These are phyloP conservation scores for Tuta absoluta DNA, from an alignment of 2,888 invertebrate genomes.

Conservation along the genomic window DNA sequence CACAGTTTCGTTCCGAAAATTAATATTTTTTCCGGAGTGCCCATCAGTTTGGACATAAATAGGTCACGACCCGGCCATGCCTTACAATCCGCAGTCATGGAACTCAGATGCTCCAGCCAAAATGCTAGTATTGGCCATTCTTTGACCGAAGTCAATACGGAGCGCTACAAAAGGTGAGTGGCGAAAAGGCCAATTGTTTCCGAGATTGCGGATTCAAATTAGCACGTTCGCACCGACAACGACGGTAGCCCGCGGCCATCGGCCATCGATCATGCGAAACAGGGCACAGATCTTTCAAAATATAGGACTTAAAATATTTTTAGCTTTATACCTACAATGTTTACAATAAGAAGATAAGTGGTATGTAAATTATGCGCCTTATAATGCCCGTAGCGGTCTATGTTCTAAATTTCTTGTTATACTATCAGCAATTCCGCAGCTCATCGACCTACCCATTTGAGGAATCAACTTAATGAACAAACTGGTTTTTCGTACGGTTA, in stretches of 20 bases:
- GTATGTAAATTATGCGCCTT: too few species aligned
- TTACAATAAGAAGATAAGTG: too few species aligned
- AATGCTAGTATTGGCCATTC: not conserved
- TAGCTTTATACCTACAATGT: not conserved
- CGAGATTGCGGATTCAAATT: slow-evolving; percentile 27
- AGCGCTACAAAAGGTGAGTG: not conserved
- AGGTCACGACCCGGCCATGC: not conserved
- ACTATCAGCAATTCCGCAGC: too few species aligned
- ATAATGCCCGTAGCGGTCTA: too few species aligned
- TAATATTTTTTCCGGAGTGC: not conserved
- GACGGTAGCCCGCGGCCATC: slow-evolving; percentile 23
- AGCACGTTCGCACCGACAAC: slow-evolving; percentile 21
- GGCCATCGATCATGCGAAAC: slow-evolving; percentile 27
- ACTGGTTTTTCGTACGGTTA: too few species aligned
- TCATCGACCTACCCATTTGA: too few species aligned
- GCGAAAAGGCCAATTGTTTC: slow-evolving; percentile 19
- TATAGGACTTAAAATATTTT: too few species aligned
- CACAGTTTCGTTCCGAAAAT: too few species aligned
- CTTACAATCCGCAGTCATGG: not conserved
- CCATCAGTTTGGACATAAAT: not conserved
- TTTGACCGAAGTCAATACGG: not conserved
- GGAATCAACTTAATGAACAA: too few species aligned
- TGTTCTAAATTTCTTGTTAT: not conserved
- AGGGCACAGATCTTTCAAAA: slow-evolving; percentile 17
- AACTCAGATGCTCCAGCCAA: not conserved